phyloP scores from a whole-genome alignment of 1,140 invertebrate genomes.

The Drosophila mojavensis region DNA sequence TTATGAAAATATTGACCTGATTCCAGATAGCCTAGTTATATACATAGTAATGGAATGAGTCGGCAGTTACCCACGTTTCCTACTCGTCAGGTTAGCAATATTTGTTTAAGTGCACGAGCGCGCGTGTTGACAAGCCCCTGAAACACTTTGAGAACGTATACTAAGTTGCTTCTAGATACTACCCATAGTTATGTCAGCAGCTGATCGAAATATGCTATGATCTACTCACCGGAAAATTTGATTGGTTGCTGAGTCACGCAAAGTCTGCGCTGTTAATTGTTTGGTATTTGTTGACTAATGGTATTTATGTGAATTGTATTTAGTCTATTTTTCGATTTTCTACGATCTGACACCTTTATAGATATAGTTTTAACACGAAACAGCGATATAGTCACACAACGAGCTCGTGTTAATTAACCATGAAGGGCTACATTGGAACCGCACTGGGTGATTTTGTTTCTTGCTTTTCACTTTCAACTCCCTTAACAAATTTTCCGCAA shows the following conservation, averaged over 20 bases:
- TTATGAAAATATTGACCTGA: conserved; percentile 38
- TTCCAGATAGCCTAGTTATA: conserved; percentile 11
- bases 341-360: conserved; percentile 45
- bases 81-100: conserved; percentile 1
- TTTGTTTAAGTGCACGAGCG: conserved; percentile 6
- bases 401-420: conserved; percentile 75
- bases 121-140: conserved; percentile 22
- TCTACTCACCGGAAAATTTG: conserved; percentile 73
- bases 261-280: conserved; percentile 32
- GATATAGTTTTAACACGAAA: conserved; percentile 66
- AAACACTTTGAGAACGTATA: not conserved
- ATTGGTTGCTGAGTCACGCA: conserved; percentile 63
- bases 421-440: conserved; percentile 80
- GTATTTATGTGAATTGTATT: conserved; percentile 24
- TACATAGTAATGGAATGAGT: not conserved
- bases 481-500: not conserved
- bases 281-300: conserved; percentile 44
- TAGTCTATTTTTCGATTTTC: conserved; percentile 20
- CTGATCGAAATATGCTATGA: conserved; percentile 5
- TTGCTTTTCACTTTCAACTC: conserved; percentile 13
- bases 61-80: not conserved
- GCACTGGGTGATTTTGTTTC: conserved; percentile 36
- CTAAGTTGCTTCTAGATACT: not conserved
- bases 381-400: conserved; percentile 76
- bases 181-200: not conserved